Evolutionary conservation across 2,113 vertebrate genomes (phyloP).

Genomic region (Sitta europaea): DNA sequence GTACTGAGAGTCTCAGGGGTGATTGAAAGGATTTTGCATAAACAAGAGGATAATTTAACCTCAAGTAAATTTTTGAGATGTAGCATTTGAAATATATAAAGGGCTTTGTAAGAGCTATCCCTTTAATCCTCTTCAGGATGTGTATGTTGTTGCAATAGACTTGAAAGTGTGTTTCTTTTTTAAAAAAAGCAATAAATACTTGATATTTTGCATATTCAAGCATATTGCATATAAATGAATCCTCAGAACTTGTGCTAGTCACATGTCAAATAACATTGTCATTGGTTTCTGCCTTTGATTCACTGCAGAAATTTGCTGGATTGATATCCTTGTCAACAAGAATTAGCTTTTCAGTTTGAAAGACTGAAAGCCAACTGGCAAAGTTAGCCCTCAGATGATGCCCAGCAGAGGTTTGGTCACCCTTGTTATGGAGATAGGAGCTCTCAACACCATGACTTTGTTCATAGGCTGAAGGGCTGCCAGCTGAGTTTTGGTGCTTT

Average conservation of each 20-base stretch:
- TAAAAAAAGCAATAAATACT: not conserved
- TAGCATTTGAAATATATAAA: not conserved
- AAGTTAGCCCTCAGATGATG: rapidly evolving
- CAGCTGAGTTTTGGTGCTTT: not conserved
- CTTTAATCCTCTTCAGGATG: not conserved
- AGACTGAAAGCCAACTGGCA: not conserved
- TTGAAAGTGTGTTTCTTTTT: not conserved
- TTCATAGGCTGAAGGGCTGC: not conserved
- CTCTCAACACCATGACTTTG: not conserved
- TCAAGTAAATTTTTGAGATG: not conserved
- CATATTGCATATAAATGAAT: not conserved
- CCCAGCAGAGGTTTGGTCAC: not conserved
- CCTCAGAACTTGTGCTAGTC: not conserved
- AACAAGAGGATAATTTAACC: not conserved
- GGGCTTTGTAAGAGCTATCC: not conserved
- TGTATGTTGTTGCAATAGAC: not conserved
- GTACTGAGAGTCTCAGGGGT: not conserved
- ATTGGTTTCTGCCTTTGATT: not conserved
- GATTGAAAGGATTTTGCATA: not conserved
- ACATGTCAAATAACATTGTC: not conserved
- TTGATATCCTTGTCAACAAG: not conserved
- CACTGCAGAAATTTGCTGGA: not conserved
- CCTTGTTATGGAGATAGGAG: not conserved
- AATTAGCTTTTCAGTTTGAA: not conserved
- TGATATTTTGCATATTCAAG: not conserved